Evolutionary conservation across 2,888 invertebrate species (phyloP), one percentile per base, ranked within the genome.

Genomic region (Chymomyza fuscimana): DNA sequence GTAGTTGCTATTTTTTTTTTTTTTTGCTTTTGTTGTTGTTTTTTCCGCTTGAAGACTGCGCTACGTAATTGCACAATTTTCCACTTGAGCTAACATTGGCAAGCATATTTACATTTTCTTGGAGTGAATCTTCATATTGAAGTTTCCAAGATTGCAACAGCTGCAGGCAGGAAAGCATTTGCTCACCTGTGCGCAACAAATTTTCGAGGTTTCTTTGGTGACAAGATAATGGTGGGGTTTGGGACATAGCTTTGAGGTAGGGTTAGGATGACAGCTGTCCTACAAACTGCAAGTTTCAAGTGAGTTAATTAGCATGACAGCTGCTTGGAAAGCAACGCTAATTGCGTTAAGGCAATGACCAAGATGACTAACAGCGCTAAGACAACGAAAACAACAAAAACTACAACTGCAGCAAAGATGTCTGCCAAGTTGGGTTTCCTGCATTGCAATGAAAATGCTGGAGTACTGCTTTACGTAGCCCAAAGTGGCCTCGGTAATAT

Each of bases 11-110:
- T 25, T 25, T 25, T 25, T 25, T 54, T 12, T 56, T 7, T 32
- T 32, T 7, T 6, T 32, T 65, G n/a, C 12, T 73, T 56, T 65
- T 73, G 58, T 69, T 68, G 51, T 72, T 65, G 68, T 59, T 65
- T 32, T 32, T 32, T 32, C 52, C 52, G 60, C 25, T n/a, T 10
- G 15, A 61, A 51, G 15, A 19, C 46, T 63, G 4, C 25, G 36
- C 16, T 74, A 70, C 76, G 86, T 86, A 88, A 80, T 86, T 84
- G 86, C 69, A 81, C 78, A 87, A 79, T 86, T 85, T 86, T 86
- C 79, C 79, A 84, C 76, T 86, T 80, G 80, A 81, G 80, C 76
- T 84, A 84, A 58, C 84, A 77, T 77, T 74, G 72, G 71, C 76
- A 74, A 75, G 82, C 73, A 86, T 86, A 73, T 78, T 29, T 63